phyloP scores from a whole-genome alignment of 2,113 vertebrate species.

The Puffinus mauretanicus region DNA sequence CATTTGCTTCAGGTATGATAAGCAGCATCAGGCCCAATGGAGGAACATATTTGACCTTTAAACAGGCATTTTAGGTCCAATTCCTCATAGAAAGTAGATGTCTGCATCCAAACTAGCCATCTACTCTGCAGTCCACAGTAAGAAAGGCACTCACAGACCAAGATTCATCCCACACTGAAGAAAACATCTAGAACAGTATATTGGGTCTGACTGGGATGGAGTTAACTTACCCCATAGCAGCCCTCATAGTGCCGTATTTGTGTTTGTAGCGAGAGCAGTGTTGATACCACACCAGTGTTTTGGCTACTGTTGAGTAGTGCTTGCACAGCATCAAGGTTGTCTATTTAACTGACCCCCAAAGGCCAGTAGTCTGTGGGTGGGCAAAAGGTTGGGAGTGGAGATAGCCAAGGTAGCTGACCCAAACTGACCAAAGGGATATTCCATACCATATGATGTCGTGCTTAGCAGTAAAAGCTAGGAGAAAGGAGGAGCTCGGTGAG shows the following conservation, averaged over 20 bases:
- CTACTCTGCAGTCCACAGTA: background rate
- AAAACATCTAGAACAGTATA: background rate
- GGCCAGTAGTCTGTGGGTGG: background rate
- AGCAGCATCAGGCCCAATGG: background rate
- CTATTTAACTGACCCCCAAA: background rate
- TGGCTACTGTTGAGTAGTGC: background rate
- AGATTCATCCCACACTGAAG: background rate
- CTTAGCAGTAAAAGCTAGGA: background rate
- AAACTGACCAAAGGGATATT: background rate
- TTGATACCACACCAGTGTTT: background rate
- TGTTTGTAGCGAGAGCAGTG: background rate
- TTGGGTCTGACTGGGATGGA: background rate
- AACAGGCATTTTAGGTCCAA: background rate
- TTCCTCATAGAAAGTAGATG: background rate
- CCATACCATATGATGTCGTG: background rate
- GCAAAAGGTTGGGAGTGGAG: background rate
- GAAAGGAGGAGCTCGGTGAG: background rate
- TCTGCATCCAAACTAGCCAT: background rate
- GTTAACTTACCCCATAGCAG: background rate
- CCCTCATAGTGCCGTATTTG: background rate
- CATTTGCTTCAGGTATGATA: background rate
- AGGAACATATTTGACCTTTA: background rate
- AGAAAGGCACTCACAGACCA: background rate
- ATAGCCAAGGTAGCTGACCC: background rate
- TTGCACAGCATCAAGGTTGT: background rate